Evolutionary conservation across 2,888 invertebrate genomes (phyloP), one percentile per base, ranked within the genome.

Genomic region (Calliscelio sp.): DNA sequence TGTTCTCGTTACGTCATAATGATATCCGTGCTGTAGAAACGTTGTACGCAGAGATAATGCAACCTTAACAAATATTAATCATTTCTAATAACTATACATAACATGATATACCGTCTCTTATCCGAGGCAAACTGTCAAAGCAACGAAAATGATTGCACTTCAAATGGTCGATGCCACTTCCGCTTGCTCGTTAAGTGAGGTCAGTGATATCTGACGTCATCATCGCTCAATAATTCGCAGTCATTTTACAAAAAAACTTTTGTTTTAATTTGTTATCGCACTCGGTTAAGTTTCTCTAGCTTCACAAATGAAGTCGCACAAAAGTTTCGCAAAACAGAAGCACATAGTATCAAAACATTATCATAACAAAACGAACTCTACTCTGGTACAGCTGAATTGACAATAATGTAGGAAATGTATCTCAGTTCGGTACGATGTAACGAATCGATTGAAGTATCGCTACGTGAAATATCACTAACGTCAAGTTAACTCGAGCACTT

Each of bases 21-120:
- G 78, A 83, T 79, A 82, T 71, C 51, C 16, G 73, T 78, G 61
- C 74, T 61, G 57, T 79, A 66, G 68, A 83, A 83, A 78, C 38
- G 16, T 59, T 82, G 61, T 78, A 77, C 59, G 78, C 73, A 77
- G 71, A 71, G 66, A 68, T 73, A 83, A 78, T 73, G 73, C 66
- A 83, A 83, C 25, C 63, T 83, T 65, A 83, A 83, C 74, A 79
- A 78, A 78, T 77, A 59, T 78, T 78, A 82, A 74, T n/a, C n/a
- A n/a, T 68, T 82, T 81, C 70, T 81, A 75, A 71, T 71, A 77
- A 84, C 79, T 70, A 61, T 84, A 77, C 73, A 84, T 73, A 84
- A 84, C 80, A 84, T 71, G 63, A 73, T 55, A 68, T 63, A 71
- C 35, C 24, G 65, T 55, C 55, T 71, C 38, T 74, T 49, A 28